phyloP scores from a whole-genome alignment of 92 coral and sea anemone genomes.

The Pocillopora meandrina region DNA sequence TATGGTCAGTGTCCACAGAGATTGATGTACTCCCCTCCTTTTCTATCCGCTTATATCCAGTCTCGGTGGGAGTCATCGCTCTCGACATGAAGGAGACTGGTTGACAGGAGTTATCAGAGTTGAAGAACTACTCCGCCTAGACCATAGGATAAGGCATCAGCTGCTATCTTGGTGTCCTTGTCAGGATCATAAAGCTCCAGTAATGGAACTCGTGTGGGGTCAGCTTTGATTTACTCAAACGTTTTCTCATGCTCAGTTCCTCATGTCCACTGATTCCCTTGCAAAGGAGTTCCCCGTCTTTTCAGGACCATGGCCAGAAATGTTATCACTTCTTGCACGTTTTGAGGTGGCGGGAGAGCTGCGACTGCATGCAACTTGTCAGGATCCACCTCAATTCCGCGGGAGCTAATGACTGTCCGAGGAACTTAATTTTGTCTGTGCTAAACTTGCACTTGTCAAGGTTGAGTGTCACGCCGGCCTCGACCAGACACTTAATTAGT shows the following conservation, averaged over 20 bases:
- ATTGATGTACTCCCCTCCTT: constrained; percentile 26
- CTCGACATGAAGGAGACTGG: constrained; percentile 34
- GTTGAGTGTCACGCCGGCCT: constrained; percentile 39
- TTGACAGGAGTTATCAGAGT: constrained; percentile 14
- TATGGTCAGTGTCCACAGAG: constrained; percentile 42
- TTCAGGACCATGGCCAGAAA: neutral
- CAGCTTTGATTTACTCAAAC: no score
- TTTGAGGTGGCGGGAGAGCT: constrained; percentile 21
- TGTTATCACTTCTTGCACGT: neutral
- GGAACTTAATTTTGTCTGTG: no score
- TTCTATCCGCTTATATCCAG: neutral
- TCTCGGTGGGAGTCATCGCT: neutral
- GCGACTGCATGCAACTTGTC: constrained; percentile 41
- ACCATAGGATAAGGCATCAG: no score
- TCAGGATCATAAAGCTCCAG: no score
- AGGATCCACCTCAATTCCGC: constrained; percentile 27
- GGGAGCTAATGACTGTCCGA: constrained; percentile 22
- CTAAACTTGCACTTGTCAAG: constrained; percentile 1
- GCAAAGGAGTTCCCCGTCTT: no score
- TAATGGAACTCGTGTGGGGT: no score
- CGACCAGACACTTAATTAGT: constrained; percentile 13
- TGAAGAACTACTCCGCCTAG: no score
- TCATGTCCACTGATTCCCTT: no score
- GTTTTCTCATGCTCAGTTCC: no score
- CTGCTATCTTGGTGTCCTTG: no score